Evolutionary conservation across 2,113 vertebrate genomes (phyloP), one percentile per base, ranked within the genome.

Genomic region (Rhinogobius similis): DNA sequence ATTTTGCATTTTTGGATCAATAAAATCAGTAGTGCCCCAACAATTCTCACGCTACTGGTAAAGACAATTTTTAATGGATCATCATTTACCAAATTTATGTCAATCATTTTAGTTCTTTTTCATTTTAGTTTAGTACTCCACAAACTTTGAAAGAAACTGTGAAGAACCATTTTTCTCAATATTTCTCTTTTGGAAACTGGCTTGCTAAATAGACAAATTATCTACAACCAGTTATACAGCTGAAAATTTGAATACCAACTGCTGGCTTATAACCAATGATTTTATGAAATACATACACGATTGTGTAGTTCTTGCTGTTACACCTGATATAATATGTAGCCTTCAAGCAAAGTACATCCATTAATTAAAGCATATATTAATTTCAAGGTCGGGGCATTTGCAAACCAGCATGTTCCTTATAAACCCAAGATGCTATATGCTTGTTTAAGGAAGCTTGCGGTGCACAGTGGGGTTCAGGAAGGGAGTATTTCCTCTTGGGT

Each of bases 231-330:
- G 6, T 5, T 5, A 36, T 36, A 36, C 9, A 36, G 32, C 12
- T 52, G 71, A 73, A 50, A 68, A 59, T 75, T 65, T 80, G 44
- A 61, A 82, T 65, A 50, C 29, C 55, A 56, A 63, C 39, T 29
- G 41, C 32, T 24, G 36, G 64, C 55, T 62, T 62, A 62, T 64
- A 5, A 16, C 4, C 48, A 68, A 62, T 62, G 55, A 67, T 24
- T 50, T 44, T 39, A 36, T 36, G 3, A 68, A 77, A 58, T 70
- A 58, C 65, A 68, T 73, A 67, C 3, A 76, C 70, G 65, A 71
- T 36, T 52, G n/a, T 39, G 62, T 67, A 62, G 68, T 24, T 46
- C 32, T 50, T 69, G 46, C 16, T 27, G n/a, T 48, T 61, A 24
- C 41, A 1, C 32, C 44, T 67, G 69, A 61, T 61, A 36, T 41